Percentiles rank a stretch among this genome's conserved stretches.
Evolutionary conservation across 2,113 vertebrate genomes (phyloP).

Genomic region (Plestiodon gilberti): DNA sequence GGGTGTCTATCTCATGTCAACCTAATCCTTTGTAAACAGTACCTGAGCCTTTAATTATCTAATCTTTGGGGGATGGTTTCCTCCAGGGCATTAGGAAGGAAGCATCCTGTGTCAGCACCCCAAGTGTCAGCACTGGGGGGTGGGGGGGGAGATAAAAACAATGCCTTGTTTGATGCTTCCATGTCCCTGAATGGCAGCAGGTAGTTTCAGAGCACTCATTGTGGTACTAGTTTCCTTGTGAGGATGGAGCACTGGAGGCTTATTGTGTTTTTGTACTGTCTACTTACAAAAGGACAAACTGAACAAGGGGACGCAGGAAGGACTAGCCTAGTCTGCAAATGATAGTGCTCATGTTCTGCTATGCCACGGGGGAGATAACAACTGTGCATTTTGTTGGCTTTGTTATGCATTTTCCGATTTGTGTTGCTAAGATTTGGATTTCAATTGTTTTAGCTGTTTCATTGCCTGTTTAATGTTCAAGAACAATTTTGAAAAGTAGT

Average conservation of each 20-base stretch:
- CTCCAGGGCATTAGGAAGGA: not conserved
- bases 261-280: too few species aligned
- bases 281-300: too few species aligned
- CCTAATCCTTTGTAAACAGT: not conserved
- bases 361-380: not conserved
- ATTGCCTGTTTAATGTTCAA: not conserved
- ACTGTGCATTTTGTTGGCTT: not conserved
- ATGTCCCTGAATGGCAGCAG: not conserved
- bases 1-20: not conserved
- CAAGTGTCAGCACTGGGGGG: not conserved
- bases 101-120: not conserved
- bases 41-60: not conserved
- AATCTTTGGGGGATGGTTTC: not conserved
- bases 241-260: too few species aligned
- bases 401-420: not conserved
- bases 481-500: too few species aligned
- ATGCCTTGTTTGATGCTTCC: not conserved
- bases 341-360: not conserved
- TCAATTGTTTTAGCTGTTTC: not conserved
- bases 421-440: not conserved
- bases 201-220: not conserved
- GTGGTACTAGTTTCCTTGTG: too few species aligned
- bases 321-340: not conserved
- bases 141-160: not conserved
- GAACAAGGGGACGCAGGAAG: too few species aligned